Base-by-base conservation (phyloP, 2,797 vertebrate genomes). In the Alosa sapidissima region DNA sequence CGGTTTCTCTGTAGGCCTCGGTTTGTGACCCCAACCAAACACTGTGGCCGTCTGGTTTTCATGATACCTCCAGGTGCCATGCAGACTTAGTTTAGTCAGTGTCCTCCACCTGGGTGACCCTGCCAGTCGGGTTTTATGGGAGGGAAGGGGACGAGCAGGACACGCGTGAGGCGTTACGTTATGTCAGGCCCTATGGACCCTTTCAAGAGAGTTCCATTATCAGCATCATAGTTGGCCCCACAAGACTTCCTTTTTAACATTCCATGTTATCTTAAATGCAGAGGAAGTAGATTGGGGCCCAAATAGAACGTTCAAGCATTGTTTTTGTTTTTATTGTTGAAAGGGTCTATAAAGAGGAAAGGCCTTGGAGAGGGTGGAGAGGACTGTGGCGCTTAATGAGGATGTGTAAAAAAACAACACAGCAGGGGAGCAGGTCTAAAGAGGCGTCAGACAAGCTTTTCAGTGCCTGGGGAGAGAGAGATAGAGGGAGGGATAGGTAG, bases 121-220 rank as follows among this genome's bases (percentile, higher is more conserved):
- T 45, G 72, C 72, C 72, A 13, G 41, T 9, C 36, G 72, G 41
- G 72, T 78, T 78, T 78, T 47, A 16, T 5, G 72, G 21, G 72
- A 78, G 36, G 72, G 45, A 75, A 75, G 72, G 28, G 72, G 72
- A 47, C 41, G 28, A 2, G 72, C 72, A 19, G 68, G 72, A 78
- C 5, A n/a, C 41, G 1, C 19, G 72, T 5, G 45, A 21, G 36
- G 19, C 41, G 7, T 78, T 78, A 78, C 72, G 7, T 78, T 78
- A 78, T 41, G 16, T 78, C 72, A 78, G 72, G 72, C 36, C 41
- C 72, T 78, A n/a, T n/a, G n/a, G n/a, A n/a, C n/a, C n/a, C n/a
- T n/a, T n/a, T n/a, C n/a, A n/a, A n/a, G n/a, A n/a, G n/a, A n/a
- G n/a, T n/a, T n/a, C n/a, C n/a, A n/a, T n/a, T n/a, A n/a, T n/a